Conservation (phyloP, 1,140 invertebrate species). For the Asobara japonica region DNA sequence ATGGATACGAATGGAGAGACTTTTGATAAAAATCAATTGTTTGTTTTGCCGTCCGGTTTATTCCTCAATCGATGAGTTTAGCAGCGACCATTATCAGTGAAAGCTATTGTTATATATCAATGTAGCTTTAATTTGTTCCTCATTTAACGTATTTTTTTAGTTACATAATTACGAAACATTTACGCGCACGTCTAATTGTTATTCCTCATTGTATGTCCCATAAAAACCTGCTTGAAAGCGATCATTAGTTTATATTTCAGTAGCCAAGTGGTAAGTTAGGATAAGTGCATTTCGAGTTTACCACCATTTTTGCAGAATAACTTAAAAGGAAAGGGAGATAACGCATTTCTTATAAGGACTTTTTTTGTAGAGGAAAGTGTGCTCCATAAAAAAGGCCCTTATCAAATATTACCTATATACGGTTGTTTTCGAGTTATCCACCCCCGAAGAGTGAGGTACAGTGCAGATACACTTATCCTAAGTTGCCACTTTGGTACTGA, state of each 20-base stretch:
- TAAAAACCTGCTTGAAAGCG: conserved; percentile 26
- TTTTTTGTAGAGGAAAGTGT: too few species aligned
- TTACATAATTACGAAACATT: conserved; percentile 37
- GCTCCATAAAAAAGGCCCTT: too few species aligned
- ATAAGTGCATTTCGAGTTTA: neutral
- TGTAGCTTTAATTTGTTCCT: conserved; percentile 37
- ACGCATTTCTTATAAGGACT: neutral
- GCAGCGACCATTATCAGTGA: conserved; percentile 68
- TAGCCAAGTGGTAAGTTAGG: neutral
- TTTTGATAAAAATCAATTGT: neutral
- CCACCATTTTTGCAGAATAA: neutral
- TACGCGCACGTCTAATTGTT: conserved; percentile 36
- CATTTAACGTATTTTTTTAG: conserved; percentile 39
- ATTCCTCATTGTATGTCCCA: conserved; percentile 36
- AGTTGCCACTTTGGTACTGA: too few species aligned
- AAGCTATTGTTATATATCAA: conserved; percentile 52
- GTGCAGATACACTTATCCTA: too few species aligned
- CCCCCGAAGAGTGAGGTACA: too few species aligned
- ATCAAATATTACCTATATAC: too few species aligned
- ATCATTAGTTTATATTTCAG: conserved; percentile 18
- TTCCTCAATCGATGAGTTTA: conserved; percentile 59
- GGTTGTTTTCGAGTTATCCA: too few species aligned
- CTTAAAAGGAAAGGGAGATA: neutral
- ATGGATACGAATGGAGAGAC: conserved; percentile 21
- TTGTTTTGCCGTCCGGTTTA: conserved; percentile 13